Base-by-base conservation (phyloP, 2,888 invertebrate genomes). In the Sinohyriopsis cumingii region DNA sequence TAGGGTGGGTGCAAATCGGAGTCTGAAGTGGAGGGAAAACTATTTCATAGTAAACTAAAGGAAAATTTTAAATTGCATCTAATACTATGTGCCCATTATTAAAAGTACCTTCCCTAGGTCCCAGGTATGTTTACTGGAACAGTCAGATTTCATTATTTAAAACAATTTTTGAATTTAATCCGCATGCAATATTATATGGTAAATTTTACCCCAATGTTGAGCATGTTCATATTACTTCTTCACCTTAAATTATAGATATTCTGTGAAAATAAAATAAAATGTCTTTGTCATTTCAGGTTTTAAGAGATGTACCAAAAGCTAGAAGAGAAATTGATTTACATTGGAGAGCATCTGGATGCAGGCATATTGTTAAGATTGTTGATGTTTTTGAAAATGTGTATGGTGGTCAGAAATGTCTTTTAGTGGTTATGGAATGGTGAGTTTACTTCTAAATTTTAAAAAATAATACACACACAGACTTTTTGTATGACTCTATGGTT, bases 351-450 rank as follows among this genome's bases (percentile, higher is more conserved):
- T 95, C 84, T 45, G 94, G 94, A 20, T 98, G 97, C 89, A 93
- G 94, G 80, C 95, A 99, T 88, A 97, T 99, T 85, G 99, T 99
- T 12, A 95, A 95, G 90, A 94, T 95, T 59, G 92, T 94, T 80
- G 98, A 99, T 91, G 97, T 99, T 45, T 99, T 97, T 90, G 98
- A 98, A 91, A 99, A 99, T 91, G 93, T 94, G n/a, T 97, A 98
- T 72, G 85, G 84, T 65, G 86, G 95, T 18, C 94, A 95, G 82
- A 94, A 95, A 84, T 99, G 98, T 91, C 92, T 99, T 3, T 92
- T 99, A 12, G 96, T 99, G 56, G 95, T 99, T n/a, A 99, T 99
- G 99, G 99, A 99, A 93, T 97, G 98, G 95, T 95, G 90, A 82
- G 86, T 73, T 53, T 55, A 12, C 54, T 22, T 28, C 18, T 25